Percentiles rank a stretch among this genome's conserved stretches.
Conservation (phyloP, 2,888 invertebrate genomes). For the Volucella bombylans region DNA sequence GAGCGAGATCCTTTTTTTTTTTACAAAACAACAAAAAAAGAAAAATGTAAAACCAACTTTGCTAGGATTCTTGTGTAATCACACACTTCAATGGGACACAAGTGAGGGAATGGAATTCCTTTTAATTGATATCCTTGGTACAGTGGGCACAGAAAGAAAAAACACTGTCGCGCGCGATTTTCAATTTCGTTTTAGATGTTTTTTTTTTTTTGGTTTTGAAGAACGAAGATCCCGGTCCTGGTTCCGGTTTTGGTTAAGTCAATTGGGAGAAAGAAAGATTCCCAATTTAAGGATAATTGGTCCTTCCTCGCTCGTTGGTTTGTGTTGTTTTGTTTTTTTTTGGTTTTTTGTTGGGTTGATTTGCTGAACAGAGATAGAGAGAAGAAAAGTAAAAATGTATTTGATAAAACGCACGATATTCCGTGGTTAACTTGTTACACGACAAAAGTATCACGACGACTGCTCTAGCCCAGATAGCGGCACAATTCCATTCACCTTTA, state of each 20-base stretch:
- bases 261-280: not conserved
- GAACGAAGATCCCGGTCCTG: too few species aligned
- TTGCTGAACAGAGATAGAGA: not conserved
- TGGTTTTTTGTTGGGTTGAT: not conserved
- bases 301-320: too few species aligned
- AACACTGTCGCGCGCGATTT: slow-evolving; percentile 32
- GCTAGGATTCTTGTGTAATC: slow-evolving; percentile 58
- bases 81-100: slow-evolving; percentile 10
- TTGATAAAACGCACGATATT: slow-evolving; percentile 42
- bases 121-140: slow-evolving; percentile 10
- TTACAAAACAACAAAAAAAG: too few species aligned
- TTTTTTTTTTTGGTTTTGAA: not conserved
- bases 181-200: too few species aligned
- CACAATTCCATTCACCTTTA: slow-evolving; percentile 72
- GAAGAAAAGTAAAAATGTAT: slow-evolving; percentile 14
- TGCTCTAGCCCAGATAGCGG: slow-evolving; percentile 70
- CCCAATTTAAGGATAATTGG: not conserved
- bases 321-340: slow-evolving; percentile 1
- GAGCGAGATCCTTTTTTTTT: slow-evolving; percentile 8
- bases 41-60: not conserved
- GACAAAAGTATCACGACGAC: slow-evolving; percentile 72
- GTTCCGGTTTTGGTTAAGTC: not conserved
- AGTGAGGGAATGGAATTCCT: not conserved
- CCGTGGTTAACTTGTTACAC: slow-evolving; percentile 72
- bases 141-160: slow-evolving; percentile 26